A percentile compares a stretch with the other conserved stretches of the same genome.
Evolutionary conservation across 2,888 invertebrate genomes (phyloP).

Genomic region (Xestia c-nigrum): DNA sequence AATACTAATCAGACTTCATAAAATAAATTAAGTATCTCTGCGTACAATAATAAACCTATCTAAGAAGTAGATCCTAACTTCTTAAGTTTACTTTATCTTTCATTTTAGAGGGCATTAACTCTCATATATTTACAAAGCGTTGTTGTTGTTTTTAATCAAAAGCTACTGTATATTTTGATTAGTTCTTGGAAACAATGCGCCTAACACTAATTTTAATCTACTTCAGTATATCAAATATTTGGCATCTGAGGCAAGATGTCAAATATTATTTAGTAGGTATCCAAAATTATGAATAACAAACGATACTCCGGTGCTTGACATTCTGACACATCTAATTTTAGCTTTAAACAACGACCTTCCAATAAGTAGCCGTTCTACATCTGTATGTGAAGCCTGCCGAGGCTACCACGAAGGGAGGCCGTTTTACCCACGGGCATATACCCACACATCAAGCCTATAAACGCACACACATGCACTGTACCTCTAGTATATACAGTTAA

Average conservation of each 20-base stretch:
- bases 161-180: background rate
- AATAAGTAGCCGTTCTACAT: conserved; percentile 21
- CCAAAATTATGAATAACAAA: background rate
- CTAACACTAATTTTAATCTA: background rate
- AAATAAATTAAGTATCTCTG: background rate
- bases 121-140: background rate
- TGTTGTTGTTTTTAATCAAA: background rate
- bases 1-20: background rate
- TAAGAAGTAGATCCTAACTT: background rate
- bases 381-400: conserved; percentile 54
- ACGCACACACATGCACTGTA: conserved; percentile 59
- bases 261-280: background rate
- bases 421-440: conserved; percentile 60
- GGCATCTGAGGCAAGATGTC: background rate
- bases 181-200: background rate
- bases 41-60: background rate
- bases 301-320: conserved; percentile 19
- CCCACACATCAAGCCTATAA: conserved; percentile 67
- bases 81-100: background rate
- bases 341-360: conserved; percentile 45
- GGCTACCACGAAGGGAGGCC: conserved; percentile 68
- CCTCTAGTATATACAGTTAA: conserved; percentile 69
- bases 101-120: background rate
- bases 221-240: background rate
- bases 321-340: conserved; percentile 54